A percentile compares a stretch with the other conserved stretches of the same genome.
phyloP scores from a whole-genome alignment of 2,888 invertebrate genomes.

The Lottia gigantea region DNA sequence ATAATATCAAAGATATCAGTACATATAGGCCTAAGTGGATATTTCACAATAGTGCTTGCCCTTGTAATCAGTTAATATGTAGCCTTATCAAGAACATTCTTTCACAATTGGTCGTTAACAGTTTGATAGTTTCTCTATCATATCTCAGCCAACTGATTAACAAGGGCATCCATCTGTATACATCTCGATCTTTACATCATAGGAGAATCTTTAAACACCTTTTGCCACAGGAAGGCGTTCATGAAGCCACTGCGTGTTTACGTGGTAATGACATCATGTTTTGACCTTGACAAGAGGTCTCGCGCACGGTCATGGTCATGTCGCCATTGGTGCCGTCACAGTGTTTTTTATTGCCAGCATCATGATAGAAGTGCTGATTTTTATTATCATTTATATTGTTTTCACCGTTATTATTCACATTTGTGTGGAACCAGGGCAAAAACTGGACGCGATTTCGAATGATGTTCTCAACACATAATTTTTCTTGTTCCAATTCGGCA shows the following conservation, averaged over 20 bases:
- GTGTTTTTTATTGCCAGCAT: neutral
- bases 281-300: neutral
- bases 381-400: neutral
- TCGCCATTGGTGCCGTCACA: neutral
- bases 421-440: slow-evolving; percentile 7
- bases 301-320: neutral
- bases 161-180: too few species aligned
- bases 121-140: too few species aligned
- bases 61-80: too few species aligned
- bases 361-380: neutral
- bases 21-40: too few species aligned
- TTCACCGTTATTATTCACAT: neutral
- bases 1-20: too few species aligned
- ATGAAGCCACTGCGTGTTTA: neutral
- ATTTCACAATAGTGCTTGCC: too few species aligned
- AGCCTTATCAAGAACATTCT: too few species aligned
- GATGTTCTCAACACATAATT: slow-evolving; percentile 40
- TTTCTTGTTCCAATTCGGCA: slow-evolving; percentile 42
- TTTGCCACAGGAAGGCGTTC: slow-evolving; percentile 8
- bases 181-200: too few species aligned
- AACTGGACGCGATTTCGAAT: slow-evolving; percentile 21
- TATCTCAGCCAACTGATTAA: too few species aligned
- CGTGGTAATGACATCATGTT: neutral
- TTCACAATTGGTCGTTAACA: too few species aligned
- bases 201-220: neutral